Conservation (phyloP, 2,888 invertebrate species). For the Timandra comae region DNA sequence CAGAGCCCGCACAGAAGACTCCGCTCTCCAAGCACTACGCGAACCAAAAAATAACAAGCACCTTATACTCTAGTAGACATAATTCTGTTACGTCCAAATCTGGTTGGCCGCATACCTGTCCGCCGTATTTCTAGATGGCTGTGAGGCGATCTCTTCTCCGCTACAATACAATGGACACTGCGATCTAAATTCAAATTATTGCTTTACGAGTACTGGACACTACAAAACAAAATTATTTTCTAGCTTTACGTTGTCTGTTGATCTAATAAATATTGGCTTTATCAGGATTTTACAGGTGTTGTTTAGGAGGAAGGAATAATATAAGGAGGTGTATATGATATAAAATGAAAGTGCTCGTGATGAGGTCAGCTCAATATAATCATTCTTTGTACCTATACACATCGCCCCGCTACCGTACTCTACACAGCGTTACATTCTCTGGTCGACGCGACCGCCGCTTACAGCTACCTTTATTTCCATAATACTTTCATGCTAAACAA, state of each 20-base stretch:
- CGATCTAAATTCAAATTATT: conserved; percentile 9
- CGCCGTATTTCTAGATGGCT: conserved; percentile 52
- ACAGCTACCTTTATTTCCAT: conserved; percentile 62
- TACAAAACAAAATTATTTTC: too few species aligned
- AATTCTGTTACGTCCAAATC: conserved; percentile 37
- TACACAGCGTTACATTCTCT: conserved; percentile 66
- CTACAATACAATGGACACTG: too few species aligned
- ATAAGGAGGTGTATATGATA: background rate
- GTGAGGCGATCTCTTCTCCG: conserved; percentile 5
- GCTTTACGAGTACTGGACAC: background rate
- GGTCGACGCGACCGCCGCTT: conserved; percentile 51
- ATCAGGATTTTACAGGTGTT: conserved; percentile 4
- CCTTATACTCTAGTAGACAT: conserved; percentile 5
- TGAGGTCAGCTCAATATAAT: conserved; percentile 69
- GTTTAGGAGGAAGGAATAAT: conserved; percentile 8
- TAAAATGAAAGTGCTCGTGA: conserved; percentile 25
- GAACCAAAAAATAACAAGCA: conserved; percentile 1
- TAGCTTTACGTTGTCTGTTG: too few species aligned
- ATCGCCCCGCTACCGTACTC: conserved; percentile 57
- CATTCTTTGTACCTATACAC: conserved; percentile 73
- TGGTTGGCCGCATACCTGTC: conserved; percentile 41
- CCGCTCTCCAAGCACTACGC: conserved; percentile 1
- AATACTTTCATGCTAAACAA: conserved; percentile 62
- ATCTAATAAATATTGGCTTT: too few species aligned
- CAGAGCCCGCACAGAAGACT: conserved; percentile 21